These are phyloP conservation scores for Perithous albicinctus DNA, from an alignment of 2,888 invertebrate genomes.

Conservation along the genomic window DNA sequence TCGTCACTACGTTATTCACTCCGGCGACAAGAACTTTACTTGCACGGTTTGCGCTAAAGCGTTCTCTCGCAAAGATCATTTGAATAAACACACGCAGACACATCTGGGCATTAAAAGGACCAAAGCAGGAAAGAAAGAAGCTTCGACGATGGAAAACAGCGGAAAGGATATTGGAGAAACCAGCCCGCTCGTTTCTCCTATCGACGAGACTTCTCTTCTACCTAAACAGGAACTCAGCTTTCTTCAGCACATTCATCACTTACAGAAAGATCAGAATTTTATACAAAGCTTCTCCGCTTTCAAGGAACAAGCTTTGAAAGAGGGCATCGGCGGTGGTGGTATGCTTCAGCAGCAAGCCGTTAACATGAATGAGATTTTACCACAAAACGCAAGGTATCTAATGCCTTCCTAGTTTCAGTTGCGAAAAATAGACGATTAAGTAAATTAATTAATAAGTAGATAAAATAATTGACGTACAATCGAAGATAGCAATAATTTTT, in stretches of 20 bases:
- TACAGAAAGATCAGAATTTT: constrained; percentile 81
- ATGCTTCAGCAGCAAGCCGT: constrained; percentile 80
- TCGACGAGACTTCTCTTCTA: constrained; percentile 58
- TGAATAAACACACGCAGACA: constrained; percentile 85
- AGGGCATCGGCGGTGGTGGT: constrained; percentile 72
- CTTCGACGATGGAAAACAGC: constrained; percentile 47
- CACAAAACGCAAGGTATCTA: constrained; percentile 83
- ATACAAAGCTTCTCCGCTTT: constrained; percentile 81
- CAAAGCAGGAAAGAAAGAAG: constrained; percentile 78
- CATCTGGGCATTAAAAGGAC: constrained; percentile 82
- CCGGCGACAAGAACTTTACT: constrained; percentile 85
- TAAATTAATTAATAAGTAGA: constrained; percentile 3
- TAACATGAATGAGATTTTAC: constrained; percentile 83
- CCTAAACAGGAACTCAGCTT: constrained; percentile 77
- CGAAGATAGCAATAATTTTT: constrained; percentile 21
- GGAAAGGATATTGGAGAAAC: constrained; percentile 68
- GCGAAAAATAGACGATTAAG: constrained; percentile 22
- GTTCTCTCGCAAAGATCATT: constrained; percentile 86
- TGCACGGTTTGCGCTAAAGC: constrained; percentile 85
- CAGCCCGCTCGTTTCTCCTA: neutral
- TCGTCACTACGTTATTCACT: constrained; percentile 86
- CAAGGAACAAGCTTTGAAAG: constrained; percentile 81
- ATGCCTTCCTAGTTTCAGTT: constrained; percentile 81
- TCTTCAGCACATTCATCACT: constrained; percentile 80
- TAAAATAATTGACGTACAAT: constrained; percentile 41